Base-by-base conservation (phyloP, 2,797 vertebrate species). In the Myripristis murdjan region DNA sequence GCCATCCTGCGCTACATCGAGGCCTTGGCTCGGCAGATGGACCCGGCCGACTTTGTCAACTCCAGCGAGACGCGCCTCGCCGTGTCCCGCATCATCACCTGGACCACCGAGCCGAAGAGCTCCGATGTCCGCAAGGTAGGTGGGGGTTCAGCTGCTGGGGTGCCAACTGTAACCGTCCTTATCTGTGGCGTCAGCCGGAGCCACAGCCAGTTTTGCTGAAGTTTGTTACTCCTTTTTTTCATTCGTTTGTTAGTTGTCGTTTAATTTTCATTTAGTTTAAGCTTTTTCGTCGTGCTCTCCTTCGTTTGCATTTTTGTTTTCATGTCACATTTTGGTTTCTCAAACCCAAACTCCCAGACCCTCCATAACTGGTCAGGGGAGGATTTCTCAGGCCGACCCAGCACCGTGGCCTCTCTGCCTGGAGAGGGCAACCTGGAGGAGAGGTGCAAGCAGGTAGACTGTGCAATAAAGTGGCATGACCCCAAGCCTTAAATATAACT, bases 21-120 rank as follows among this genome's bases (percentile, higher is more conserved):
- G 82, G 96, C 95, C 6, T 91, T 99, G 59, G 95, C 96, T 15
- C 95, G 96, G 43, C 97, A 96, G 86, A 99, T 98, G 97, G 97
- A 99, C 89, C 96, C 97, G 18, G 93, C 94, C n/a, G 96, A 99
- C 91, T 98, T 98, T 28, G 93, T 96, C 84, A 99, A 98, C 91
- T 98, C 97, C 75, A 99, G 97, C 59, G 97, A 98, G 90, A 98
- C 97, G 1, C 96, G 97, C 15, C 94, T 99, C 67, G 97, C 97
- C 54, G 96, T 99, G 60, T 99, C 97, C 28, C 96, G 97, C 83
- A 96, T 99, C 91, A 99, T 99, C 93, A 99, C 97, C 54, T 99
- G 97, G 97, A 99, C 97, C 59, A 97, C 97, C 20, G 97, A 99
- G 92, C 97, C 97, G 88, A 98, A 98, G 94, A 99, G 97, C 94